These are phyloP conservation scores for Siphamia tubifer DNA, from an alignment of 2,113 vertebrate species.

Conservation along the genomic window DNA sequence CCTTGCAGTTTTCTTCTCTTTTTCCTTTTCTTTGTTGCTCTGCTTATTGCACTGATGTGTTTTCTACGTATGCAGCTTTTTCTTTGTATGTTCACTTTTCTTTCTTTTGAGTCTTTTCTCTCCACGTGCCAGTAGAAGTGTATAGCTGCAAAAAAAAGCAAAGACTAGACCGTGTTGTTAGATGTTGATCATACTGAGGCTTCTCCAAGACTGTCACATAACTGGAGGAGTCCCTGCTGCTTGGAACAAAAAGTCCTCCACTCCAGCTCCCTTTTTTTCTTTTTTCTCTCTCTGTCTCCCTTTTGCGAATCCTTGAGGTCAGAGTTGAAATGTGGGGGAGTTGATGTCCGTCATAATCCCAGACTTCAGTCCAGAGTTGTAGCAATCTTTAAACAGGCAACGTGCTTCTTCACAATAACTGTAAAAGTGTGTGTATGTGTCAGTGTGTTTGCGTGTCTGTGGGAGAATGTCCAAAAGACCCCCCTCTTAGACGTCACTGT, in stretches of 20 bases:
- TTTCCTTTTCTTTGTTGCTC: background rate
- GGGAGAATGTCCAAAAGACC: slow-evolving; percentile 50
- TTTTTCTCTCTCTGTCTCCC: slow-evolving; percentile 1
- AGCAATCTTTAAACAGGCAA: slow-evolving; percentile 19
- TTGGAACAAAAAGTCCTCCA: slow-evolving; percentile 36
- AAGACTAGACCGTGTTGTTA: background rate
- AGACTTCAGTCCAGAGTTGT: slow-evolving; percentile 25
- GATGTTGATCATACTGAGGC: slow-evolving; percentile 3
- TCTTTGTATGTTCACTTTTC: background rate
- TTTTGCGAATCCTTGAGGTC: slow-evolving; percentile 55
- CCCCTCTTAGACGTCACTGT: slow-evolving; percentile 65
- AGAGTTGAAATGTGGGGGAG: slow-evolving; percentile 55
- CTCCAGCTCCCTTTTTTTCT: slow-evolving; percentile 44
- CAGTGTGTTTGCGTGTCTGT: slow-evolving; percentile 17
- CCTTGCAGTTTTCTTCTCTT: background rate
- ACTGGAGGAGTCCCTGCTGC: slow-evolving; percentile 18
- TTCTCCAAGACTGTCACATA: slow-evolving; percentile 1
- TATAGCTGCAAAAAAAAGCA: slow-evolving; percentile 22
- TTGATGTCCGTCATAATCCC: slow-evolving; percentile 23
- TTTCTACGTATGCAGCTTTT: slow-evolving; percentile 23
- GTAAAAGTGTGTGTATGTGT: slow-evolving; percentile 39
- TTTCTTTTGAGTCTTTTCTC: background rate
- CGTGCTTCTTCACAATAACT: slow-evolving; percentile 46
- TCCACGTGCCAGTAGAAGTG: slow-evolving; percentile 12
- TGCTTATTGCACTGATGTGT: slow-evolving; percentile 14